Evolutionary conservation across 1,140 invertebrate species (phyloP).

Genomic region (Cotesia typhae): DNA sequence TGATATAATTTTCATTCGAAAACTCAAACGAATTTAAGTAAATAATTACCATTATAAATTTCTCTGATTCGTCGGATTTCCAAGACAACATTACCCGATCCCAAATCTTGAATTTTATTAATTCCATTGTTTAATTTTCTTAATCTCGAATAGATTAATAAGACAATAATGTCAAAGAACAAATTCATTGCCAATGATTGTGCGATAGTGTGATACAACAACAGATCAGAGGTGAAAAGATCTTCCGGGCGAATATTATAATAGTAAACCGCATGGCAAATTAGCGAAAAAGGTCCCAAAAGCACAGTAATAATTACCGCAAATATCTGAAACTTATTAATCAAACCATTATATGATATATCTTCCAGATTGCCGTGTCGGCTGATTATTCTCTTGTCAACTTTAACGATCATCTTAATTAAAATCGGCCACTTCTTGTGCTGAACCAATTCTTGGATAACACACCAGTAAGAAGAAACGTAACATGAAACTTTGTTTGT

Average conservation of each 20-base stretch:
- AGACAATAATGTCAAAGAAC: conserved; percentile 44
- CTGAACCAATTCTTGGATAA: conserved; percentile 43
- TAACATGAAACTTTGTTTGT: conserved; percentile 48
- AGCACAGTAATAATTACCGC: conserved; percentile 33
- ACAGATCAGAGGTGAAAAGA: conserved; percentile 50
- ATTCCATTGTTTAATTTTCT: conserved; percentile 44
- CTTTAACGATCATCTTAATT: conserved; percentile 40
- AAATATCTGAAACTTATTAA: conserved; percentile 40
- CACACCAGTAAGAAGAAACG: conserved; percentile 51
- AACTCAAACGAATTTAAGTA: neutral
- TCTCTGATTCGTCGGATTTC: conserved; percentile 47
- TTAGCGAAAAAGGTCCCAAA: conserved; percentile 42
- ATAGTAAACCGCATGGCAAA: conserved; percentile 47
- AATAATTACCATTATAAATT: conserved; percentile 43
- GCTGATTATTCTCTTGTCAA: conserved; percentile 46
- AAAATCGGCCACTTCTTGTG: conserved; percentile 48
- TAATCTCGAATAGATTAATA: conserved; percentile 44
- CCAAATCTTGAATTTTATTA: conserved; percentile 31
- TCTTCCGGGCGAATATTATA: conserved; percentile 44
- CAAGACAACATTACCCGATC: conserved; percentile 33
- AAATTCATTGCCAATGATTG: conserved; percentile 50
- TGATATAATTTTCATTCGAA: neutral
- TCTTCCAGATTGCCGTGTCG: conserved; percentile 32
- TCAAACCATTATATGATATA: conserved; percentile 15
- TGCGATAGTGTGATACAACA: conserved; percentile 50